phyloP scores from a whole-genome alignment of 2,113 vertebrate genomes.

The Onychostoma macrolepis region DNA sequence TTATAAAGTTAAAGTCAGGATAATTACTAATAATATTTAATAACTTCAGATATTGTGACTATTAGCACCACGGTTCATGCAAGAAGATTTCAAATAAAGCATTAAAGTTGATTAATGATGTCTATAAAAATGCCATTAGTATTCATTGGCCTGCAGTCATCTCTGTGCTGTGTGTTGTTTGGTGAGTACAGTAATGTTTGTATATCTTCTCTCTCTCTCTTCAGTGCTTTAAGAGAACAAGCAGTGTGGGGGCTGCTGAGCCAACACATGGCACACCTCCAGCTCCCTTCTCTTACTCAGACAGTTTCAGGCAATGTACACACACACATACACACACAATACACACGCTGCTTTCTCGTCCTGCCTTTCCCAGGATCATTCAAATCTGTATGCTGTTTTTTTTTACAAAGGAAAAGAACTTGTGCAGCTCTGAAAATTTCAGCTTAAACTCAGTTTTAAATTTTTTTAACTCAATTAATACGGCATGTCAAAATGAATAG shows the following conservation, averaged over 20 bases:
- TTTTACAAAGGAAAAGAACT: neutral
- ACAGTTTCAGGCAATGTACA: conserved; percentile 35
- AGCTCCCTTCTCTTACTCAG: conserved; percentile 34
- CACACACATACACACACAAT: conserved; percentile 12
- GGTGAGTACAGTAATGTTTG: conserved; percentile 41
- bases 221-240: conserved; percentile 41
- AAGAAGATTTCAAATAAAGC: conserved; percentile 2
- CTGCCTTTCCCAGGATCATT: neutral
- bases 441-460: neutral
- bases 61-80: neutral
- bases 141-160: neutral
- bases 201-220: conserved; percentile 6
- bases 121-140: conserved; percentile 3
- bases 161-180: conserved; percentile 24
- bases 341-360: neutral
- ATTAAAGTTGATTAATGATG: conserved; percentile 23
- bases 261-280: conserved; percentile 47
- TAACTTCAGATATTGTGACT: neutral
- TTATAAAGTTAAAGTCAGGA: neutral
- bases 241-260: conserved; percentile 46
- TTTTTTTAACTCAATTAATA: neutral
- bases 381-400: neutral
- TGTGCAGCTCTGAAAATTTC: conserved; percentile 13
- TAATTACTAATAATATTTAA: neutral
- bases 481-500: no score